Percentiles rank a stretch among this genome's conserved stretches.
Conservation (phyloP, 2,113 vertebrate species). For the Toxotes jaculatrix region DNA sequence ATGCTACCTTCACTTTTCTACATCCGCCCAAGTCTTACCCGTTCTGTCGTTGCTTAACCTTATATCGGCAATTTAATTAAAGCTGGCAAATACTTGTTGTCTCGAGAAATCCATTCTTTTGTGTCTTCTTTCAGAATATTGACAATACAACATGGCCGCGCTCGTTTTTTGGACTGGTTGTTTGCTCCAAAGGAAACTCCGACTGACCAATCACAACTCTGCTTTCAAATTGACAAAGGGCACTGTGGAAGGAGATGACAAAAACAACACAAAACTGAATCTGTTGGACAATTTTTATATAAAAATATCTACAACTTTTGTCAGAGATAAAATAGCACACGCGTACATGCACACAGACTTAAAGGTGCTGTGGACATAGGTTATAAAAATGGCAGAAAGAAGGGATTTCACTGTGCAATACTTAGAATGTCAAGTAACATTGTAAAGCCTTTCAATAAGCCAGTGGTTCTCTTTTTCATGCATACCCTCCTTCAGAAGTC, state of each 20-base stretch:
- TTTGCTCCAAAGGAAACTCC: constrained; percentile 19
- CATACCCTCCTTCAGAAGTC: too few species aligned
- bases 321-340: constrained; percentile 10
- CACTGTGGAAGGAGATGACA: neutral
- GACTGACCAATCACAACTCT: constrained; percentile 69
- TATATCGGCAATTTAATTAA: neutral
- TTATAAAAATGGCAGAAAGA: neutral
- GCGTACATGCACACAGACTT: neutral
- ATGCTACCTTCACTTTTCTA: constrained; percentile 22
- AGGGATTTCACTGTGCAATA: constrained; percentile 17
- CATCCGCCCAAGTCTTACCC: constrained; percentile 7
- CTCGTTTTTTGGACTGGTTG: constrained; percentile 61
- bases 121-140: constrained; percentile 69
- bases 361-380: neutral
- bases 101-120: constrained; percentile 65
- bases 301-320: constrained; percentile 41
- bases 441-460: neutral
- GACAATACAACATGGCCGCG: constrained; percentile 80
- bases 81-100: constrained; percentile 23
- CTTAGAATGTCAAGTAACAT: constrained; percentile 1
- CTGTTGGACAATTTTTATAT: constrained; percentile 35
- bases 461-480: too few species aligned
- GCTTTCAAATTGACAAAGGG: constrained; percentile 58
- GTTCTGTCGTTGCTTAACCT: constrained; percentile 12
- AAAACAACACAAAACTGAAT: neutral